A percentile compares a stretch with the other conserved stretches of the same genome.
phyloP scores from a whole-genome alignment of 1,140 invertebrate species.

The Drosophila nikananu region DNA sequence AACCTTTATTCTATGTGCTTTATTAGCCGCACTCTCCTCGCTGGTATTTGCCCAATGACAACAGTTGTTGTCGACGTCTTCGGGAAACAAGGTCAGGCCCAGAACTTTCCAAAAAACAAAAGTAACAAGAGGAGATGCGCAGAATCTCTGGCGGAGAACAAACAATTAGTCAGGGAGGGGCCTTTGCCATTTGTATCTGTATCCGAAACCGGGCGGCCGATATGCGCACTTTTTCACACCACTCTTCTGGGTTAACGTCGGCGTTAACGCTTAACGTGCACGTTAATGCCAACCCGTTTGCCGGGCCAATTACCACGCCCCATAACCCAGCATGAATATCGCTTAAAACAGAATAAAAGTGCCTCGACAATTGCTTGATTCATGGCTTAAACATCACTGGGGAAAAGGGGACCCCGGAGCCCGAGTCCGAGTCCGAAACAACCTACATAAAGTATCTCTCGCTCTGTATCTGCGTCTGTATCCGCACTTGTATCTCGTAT shows the following conservation, averaged over 20 bases:
- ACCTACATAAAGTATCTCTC: constrained; percentile 58
- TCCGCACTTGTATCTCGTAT: constrained; percentile 31
- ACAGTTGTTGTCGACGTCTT: constrained; percentile 26
- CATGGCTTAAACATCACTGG: constrained; percentile 42
- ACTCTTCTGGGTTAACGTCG: constrained; percentile 35
- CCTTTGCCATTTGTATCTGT: constrained; percentile 67
- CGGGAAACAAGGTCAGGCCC: constrained; percentile 70
- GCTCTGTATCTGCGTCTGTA: constrained; percentile 15
- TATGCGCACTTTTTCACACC: constrained; percentile 62
- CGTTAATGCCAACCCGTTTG: constrained; percentile 67
- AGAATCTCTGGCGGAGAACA: constrained; percentile 43
- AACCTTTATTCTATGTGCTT: constrained; percentile 41
- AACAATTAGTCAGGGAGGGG: constrained; percentile 77
- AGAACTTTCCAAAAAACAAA: constrained; percentile 70
- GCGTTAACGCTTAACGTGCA: constrained; percentile 38
- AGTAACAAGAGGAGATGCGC: constrained; percentile 28
- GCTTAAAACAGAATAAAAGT: constrained; percentile 63
- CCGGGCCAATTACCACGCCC: constrained; percentile 73
- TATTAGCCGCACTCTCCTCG: constrained; percentile 71
- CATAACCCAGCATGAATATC: constrained; percentile 62
- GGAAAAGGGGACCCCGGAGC: constrained; percentile 31
- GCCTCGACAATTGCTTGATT: constrained; percentile 70
- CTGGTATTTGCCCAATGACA: constrained; percentile 57
- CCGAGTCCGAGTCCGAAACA: constrained; percentile 6
- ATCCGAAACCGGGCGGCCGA: constrained; percentile 26